Base-by-base conservation (phyloP, 2,888 invertebrate genomes). In the Imbricaverruca yamaguchii region DNA sequence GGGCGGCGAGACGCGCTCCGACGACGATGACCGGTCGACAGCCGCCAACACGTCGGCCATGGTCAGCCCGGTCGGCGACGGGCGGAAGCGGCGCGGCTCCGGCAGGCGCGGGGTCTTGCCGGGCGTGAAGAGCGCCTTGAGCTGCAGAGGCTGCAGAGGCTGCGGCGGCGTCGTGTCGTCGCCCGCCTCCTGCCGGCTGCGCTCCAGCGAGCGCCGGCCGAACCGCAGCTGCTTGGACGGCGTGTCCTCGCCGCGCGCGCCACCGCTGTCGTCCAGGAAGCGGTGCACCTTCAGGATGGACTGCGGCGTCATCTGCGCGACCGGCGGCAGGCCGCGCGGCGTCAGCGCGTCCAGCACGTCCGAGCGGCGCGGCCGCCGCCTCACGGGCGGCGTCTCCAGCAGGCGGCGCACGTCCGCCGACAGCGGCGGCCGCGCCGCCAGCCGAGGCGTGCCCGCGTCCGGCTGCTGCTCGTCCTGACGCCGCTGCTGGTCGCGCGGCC, bases 261-360 rank as follows among this genome's bases (percentile, higher is more conserved):
- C 55, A 15, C 65, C 78, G 53, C 79, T 63, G n/a, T 18, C 15
- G 11, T 74, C 63, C 74, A 81, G 59, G 81, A 78, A 79, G 18
- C 79, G 77, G n/a, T 23, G 59, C 59, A 81, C 65, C 55, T 79
- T 78, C 61, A 81, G 65, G 7, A 81, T 81, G 0, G 81, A 81
- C 63, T 81, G 81, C 12, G 81, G 81, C 39, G 81, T 81, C 74
- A 53, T 74, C 15, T 15, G 21, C 21, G 55, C 74, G 18, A 55
- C 53, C 9, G 74, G 74, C 53, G 74, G 11, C 23, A 9, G 53
- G 53, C 11, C 21, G 12, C 2, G 74, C 18, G 74, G 74, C 55
- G 74, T 74, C 18, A 8, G 9, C 21, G 53, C 18, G 21, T 9
- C 9, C 53, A 65, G 2, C 10, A 55, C 21, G 21, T 53, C 53